phyloP scores from a whole-genome alignment of 2,888 invertebrate genomes.

The Myathropa florea region DNA sequence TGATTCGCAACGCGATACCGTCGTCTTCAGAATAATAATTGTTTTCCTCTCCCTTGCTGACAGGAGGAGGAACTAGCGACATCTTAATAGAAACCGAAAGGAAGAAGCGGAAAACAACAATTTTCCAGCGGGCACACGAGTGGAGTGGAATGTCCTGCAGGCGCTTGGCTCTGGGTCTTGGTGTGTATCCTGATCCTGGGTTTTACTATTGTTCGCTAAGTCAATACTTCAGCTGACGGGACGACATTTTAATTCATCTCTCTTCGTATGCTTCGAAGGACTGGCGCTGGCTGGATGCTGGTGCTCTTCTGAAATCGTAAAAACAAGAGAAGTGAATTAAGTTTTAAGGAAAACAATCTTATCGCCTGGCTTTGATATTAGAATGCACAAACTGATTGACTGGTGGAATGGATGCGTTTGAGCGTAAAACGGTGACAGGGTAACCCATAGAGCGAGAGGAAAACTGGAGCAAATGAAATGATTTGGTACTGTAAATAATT shows the following conservation, averaged over 20 bases:
- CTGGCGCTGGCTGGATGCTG: constrained; percentile 5
- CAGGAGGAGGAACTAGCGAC: constrained; percentile 59
- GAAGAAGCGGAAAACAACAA: constrained; percentile 1
- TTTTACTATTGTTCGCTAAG: background rate
- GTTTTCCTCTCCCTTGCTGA: constrained; percentile 42
- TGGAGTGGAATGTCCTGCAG: background rate
- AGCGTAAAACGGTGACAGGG: constrained; percentile 1
- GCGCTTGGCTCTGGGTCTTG: background rate
- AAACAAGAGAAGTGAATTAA: constrained; percentile 30
- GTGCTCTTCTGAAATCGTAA: constrained; percentile 38
- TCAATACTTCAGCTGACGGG: constrained; percentile 40
- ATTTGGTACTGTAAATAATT: background rate
- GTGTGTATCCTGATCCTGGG: background rate
- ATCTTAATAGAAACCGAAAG: constrained; percentile 41
- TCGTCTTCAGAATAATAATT: constrained; percentile 62
- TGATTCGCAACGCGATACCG: constrained; percentile 57
- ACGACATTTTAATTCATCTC: constrained; percentile 40
- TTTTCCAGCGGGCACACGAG: no score
- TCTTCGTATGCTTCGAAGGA: constrained; percentile 6
- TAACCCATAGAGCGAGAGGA: background rate
- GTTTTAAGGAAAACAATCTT: constrained; percentile 14
- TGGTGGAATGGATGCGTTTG: constrained; percentile 6
- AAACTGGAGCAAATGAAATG: constrained; percentile 25
- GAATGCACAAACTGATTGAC: constrained; percentile 16
- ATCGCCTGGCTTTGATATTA: background rate